Base-by-base conservation (phyloP, 1,140 invertebrate genomes). In the Aphaenogaster rudis region DNA sequence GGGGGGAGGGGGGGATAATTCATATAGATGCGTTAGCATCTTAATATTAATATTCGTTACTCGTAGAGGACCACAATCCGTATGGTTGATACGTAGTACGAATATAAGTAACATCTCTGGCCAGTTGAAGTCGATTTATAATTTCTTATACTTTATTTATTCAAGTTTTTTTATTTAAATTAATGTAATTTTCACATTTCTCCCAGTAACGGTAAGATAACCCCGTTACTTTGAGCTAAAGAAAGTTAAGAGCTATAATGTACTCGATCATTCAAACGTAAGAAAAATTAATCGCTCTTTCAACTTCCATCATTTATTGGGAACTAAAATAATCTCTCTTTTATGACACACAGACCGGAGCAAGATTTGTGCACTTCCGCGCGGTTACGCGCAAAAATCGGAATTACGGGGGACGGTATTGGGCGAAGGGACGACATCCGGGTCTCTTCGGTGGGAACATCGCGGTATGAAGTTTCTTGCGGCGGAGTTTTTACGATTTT, bases 401-500 rank as follows among this genome's bases (percentile, higher is more conserved):
- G 15, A 39, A 54, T 80, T 80, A 80, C 13, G 36, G n/a, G 11
- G 57, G 28, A 81, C 21, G 48, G 13, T 69, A 81, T 69, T 42
- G 17, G 39, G 8, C 42, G 52, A 74, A 74, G 11, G 28, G 67
- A 82, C 11, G 67, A 61, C 42, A 61, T 74, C 45, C 54, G 48
- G 48, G n/a, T 54, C 33, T 33, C 33, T 64, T 71, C 52, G 52
- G 36, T 57, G 52, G 66, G 21, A 76, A 88, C 28, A 45, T 66
- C n/a, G 33, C 66, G 63, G 82, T 86, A 86, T 78, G 72, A 86
- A 64, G 59, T 86, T 86, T 86, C 74, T 77, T 66, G 74, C 72
- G 39, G 59, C 57, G 42, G 15, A 54, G 45, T 78, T 85, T 86
- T 86, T 86, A 86, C 48, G 54, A 36, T 42, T 39, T 63, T 61